Evolutionary conservation across 2,888 invertebrate species (phyloP).

Genomic region (Rhopalosiphum nymphaeae): DNA sequence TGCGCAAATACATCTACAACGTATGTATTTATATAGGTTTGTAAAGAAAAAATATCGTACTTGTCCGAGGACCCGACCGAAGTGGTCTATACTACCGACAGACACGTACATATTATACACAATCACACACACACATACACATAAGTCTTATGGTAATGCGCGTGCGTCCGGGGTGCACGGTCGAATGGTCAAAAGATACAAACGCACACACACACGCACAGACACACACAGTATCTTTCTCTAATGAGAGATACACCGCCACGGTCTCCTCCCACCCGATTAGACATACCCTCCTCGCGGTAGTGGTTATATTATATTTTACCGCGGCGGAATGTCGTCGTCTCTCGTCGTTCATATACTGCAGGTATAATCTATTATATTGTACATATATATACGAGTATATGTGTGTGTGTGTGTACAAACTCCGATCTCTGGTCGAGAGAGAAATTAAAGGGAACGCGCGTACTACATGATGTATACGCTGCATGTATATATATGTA

Average conservation of each 20-base stretch:
- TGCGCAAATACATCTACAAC: not conserved
- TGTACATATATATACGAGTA: not conserved
- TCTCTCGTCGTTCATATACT: not conserved
- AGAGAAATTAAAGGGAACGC: conserved; percentile 28
- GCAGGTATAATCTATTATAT: not conserved
- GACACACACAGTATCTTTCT: not conserved
- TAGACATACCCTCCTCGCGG: conserved; percentile 43
- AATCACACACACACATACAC: not conserved
- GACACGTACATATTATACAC: not conserved
- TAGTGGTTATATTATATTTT: conserved; percentile 3
- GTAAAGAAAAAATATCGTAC: conserved; percentile 42
- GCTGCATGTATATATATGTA: not conserved
- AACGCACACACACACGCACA: not conserved
- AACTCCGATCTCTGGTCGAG: not conserved
- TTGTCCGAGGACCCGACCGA: conserved; percentile 38
- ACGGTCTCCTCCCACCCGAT: conserved; percentile 5
- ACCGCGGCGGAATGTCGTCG: conserved; percentile 39
- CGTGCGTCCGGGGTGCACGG: conserved; percentile 13
- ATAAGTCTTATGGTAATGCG: conserved; percentile 18
- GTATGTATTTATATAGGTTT: not conserved
- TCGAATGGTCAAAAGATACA: conserved; percentile 46
- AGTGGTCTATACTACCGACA: not conserved
- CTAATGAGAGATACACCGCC: conserved; percentile 39
- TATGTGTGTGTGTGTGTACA: not conserved
- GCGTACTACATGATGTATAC: not conserved